Base-by-base conservation (phyloP, 2,113 vertebrate species). In the Chunga burmeisteri region DNA sequence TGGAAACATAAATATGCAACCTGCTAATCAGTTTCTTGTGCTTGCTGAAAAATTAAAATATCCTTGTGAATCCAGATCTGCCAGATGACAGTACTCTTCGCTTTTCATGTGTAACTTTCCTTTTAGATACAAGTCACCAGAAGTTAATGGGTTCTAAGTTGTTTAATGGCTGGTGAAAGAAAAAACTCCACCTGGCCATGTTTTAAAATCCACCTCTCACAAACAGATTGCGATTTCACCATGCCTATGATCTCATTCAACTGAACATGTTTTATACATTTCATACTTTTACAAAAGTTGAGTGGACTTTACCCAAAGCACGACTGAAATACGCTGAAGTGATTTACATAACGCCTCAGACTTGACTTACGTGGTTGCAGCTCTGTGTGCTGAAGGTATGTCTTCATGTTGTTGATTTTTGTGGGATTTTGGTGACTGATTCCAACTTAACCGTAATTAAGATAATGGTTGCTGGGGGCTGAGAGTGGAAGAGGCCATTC, bases 401-500 rank as follows among this genome's bases (percentile, higher is more conserved):
- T 67, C 38, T 30, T 63, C 27, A 71, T 63, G 52, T 30, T 90
- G 81, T 66, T 87, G 65, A 56, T 86, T 91, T 61, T 80, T 86
- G 42, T 67, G 47, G 38, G 38, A 81, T 63, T 97, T 95, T 88
- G 77, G 46, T 70, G 34, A 44, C 77, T 42, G 42, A 81, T 81
- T 71, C 46, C 70, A 91, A 38, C 42, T 73, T 65, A 65, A 87
- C n/a, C 87, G 78, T 73, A 95, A 94, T 94, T 92, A 96, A 83
- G 80, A 52, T 89, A 86, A 91, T 94, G 52, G 86, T 36, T 96
- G 40, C 83, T 84, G 80, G 44, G n/a, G 86, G 30, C 68, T 90
- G 68, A 83, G 82, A 75, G 72, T 74, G 49, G 86, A 91, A 93
- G 81, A 70, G 49, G 68, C 77, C 62, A 50, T 84, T 96, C 66